Percentiles rank a stretch among this genome's conserved stretches.
Evolutionary conservation across 1,140 invertebrate species (phyloP).

Genomic region (Lerema accius): DNA sequence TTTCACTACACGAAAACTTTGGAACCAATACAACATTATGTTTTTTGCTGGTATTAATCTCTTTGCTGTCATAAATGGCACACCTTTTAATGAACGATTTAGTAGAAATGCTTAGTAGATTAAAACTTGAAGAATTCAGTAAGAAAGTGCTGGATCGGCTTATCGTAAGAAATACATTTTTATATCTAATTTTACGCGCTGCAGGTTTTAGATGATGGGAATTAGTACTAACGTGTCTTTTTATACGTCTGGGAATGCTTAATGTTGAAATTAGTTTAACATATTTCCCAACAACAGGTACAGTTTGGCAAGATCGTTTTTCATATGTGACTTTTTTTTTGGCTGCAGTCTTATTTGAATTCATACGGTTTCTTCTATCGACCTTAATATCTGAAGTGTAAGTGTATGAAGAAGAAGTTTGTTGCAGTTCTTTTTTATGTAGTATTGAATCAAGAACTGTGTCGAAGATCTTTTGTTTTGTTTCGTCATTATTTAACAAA

Average conservation of each 20-base stretch:
- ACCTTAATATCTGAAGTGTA: conserved; percentile 54
- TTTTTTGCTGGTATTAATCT: conserved; percentile 33
- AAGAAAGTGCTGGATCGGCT: conserved; percentile 42
- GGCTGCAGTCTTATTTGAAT: conserved; percentile 23
- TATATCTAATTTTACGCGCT: conserved; percentile 39
- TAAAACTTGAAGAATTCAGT: conserved; percentile 49
- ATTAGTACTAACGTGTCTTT: conserved; percentile 27
- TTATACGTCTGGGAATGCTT: conserved; percentile 59
- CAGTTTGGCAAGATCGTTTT: conserved; percentile 39
- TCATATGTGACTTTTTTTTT: conserved; percentile 5
- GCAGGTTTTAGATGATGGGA: conserved; percentile 31
- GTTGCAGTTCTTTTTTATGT: conserved; percentile 46
- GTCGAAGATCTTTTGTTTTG: conserved; percentile 62
- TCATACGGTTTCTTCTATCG: conserved; percentile 16
- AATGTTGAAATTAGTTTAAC: conserved; percentile 61
- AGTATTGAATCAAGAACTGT: conserved; percentile 58
- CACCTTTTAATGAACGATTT: conserved; percentile 51
- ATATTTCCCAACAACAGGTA: conserved; percentile 49
- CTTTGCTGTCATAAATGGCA: conserved; percentile 39
- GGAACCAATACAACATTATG: conserved; percentile 33
- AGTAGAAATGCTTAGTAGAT: conserved; percentile 54
- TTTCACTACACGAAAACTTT: conserved; percentile 34
- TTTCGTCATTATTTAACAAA: conserved; percentile 54
- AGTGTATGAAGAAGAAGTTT: conserved; percentile 51
- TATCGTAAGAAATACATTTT: conserved; percentile 44